Percentiles rank a stretch among this genome's conserved stretches.
phyloP scores from a whole-genome alignment of 2,797 vertebrate species.

The Enoplosus armatus region DNA sequence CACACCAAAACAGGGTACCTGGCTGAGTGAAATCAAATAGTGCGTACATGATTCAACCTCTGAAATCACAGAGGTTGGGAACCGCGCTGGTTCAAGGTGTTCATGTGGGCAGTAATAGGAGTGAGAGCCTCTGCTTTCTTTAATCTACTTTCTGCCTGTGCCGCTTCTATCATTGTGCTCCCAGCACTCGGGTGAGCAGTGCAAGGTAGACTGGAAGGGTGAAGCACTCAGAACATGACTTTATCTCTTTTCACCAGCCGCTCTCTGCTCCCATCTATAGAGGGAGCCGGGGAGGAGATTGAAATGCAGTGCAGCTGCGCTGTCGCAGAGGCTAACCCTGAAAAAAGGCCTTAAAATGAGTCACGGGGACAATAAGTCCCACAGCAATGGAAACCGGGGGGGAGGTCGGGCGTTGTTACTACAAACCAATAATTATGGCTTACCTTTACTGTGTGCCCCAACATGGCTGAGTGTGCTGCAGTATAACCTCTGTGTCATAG shows the following conservation, averaged over 20 bases:
- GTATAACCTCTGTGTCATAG: slow-evolving; percentile 45
- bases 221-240: slow-evolving; percentile 81
- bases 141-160: slow-evolving; percentile 85
- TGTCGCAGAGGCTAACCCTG: slow-evolving; percentile 46
- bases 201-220: slow-evolving; percentile 80
- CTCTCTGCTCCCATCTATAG: slow-evolving; percentile 84
- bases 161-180: slow-evolving; percentile 83
- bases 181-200: slow-evolving; percentile 77
- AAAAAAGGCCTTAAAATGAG: slow-evolving; percentile 44
- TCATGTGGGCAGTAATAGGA: slow-evolving; percentile 57
- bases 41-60: slow-evolving; percentile 36
- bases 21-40: slow-evolving; percentile 58
- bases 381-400: slow-evolving; percentile 28
- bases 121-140: slow-evolving; percentile 80
- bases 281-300: slow-evolving; percentile 79
- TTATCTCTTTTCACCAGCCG: slow-evolving; percentile 91
- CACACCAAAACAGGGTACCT: slow-evolving; percentile 37
- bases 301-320: slow-evolving; percentile 73
- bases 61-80: slow-evolving; percentile 34
- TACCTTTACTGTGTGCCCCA: slow-evolving; percentile 60
- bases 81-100: slow-evolving; percentile 48
- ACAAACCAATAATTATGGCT: slow-evolving; percentile 71
- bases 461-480: slow-evolving; percentile 38
- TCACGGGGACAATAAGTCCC: slow-evolving; percentile 35
- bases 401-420: slow-evolving; percentile 52